Base-by-base conservation (phyloP, 2,113 vertebrate genomes). In the Stigmatopora argus region DNA sequence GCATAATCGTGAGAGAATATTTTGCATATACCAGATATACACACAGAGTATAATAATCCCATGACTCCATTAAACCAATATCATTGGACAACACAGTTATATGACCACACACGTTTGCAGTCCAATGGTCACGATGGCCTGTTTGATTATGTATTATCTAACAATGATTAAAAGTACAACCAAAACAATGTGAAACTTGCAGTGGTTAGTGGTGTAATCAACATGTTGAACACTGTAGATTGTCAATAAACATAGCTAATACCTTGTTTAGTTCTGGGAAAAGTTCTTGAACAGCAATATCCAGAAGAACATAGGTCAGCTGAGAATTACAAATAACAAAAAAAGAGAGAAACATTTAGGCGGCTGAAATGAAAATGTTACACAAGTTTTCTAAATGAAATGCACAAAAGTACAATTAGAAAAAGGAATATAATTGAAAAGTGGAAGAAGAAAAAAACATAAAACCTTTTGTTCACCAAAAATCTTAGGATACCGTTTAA, bases 201-300 rank as follows among this genome's bases (percentile, higher is more conserved):
- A 41, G 6, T 41, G 38, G 18, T 17, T 53, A 12, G 0, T 17
- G 12, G 13, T 8, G 21, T 56, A 31, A 31, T 31, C 15, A 56
- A 56, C 14, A 14, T 31, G 6, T 55, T 26, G 3, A 56, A 5
- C 21, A 55, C 52, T 26, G 3, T 55, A 8, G 12, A 26, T 21
- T 55, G 11, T 26, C 0, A 21, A 52, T 51, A 13, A 53, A 53
- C 21, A 26, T 0, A 14, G 21, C 12, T 55, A 55, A 57, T 94
- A 97, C 96, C 94, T 94, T 96, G 87, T 87, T 93, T 18, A 98
- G 90, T 71, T 98, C 95, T 72, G 96, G 96, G 69, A 98, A 98
- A 63, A 98, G 91, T 71, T 98, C 95, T 68, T 93, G 94, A 80
- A 98, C 90, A 65, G 92, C 90, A 49, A 95, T 93, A 78, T 98